Conservation (phyloP, 2,888 invertebrate species). For the Spatulosminthurus flaviceps region DNA sequence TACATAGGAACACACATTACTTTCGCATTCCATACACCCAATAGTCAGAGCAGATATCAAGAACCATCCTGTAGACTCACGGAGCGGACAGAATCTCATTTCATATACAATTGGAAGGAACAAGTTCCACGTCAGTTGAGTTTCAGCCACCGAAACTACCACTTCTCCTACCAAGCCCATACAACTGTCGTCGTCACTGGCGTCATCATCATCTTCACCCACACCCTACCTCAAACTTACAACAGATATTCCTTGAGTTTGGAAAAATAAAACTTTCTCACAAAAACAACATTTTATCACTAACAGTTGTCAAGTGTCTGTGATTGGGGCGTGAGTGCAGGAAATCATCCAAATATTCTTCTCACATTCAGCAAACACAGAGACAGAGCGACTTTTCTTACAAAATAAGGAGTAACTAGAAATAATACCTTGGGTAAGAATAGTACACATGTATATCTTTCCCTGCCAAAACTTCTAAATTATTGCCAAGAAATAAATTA, state of each 20-base stretch:
- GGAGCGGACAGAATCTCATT: background rate
- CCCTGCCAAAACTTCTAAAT: too few species aligned
- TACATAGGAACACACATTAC: too few species aligned
- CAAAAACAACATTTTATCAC: background rate
- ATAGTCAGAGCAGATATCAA: background rate
- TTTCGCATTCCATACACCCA: background rate
- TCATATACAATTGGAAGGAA: conserved; percentile 2
- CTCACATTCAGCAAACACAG: background rate
- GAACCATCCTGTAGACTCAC: background rate
- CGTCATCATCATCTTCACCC: too few species aligned
- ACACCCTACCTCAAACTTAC: too few species aligned
- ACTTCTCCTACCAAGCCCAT: background rate
- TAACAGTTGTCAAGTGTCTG: conserved; percentile 9
- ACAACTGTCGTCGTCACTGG: too few species aligned
- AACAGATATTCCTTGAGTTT: too few species aligned
- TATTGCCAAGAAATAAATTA: too few species aligned
- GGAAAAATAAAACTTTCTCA: background rate
- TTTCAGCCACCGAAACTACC: background rate
- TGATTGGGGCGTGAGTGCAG: conserved; percentile 2
- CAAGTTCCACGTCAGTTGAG: conserved; percentile 3
- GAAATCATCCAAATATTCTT: background rate
- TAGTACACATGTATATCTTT: too few species aligned
- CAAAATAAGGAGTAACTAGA: too few species aligned
- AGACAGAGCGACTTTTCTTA: too few species aligned
- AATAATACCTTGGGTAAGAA: too few species aligned